phyloP scores from a whole-genome alignment of 2,797 vertebrate species.

The Saxicola maurus region DNA sequence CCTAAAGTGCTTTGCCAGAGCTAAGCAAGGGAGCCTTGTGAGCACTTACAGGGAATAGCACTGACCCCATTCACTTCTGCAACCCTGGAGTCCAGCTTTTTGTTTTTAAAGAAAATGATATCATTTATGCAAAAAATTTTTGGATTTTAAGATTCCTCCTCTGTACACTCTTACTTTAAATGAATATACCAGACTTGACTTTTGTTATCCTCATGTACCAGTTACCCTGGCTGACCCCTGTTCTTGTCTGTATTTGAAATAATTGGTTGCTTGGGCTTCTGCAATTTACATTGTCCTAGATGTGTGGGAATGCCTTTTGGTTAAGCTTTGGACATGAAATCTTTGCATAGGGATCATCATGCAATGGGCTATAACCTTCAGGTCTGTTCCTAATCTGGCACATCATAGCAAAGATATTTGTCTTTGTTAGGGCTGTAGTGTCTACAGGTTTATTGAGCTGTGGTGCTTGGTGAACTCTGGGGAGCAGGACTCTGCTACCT shows the following conservation, averaged over 20 bases:
- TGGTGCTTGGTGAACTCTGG: not conserved
- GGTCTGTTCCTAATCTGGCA: constrained; percentile 14
- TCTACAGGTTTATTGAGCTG: constrained; percentile 37
- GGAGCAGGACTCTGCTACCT: not conserved
- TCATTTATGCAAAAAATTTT: constrained; percentile 5
- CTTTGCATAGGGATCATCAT: not conserved
- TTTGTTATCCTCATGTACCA: not conserved
- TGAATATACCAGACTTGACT: not conserved
- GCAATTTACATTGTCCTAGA: not conserved
- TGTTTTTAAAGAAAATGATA: constrained; percentile 28
- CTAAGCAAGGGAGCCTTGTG: constrained; percentile 5
- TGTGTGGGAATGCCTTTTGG: constrained; percentile 4
- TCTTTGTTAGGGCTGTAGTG: not conserved
- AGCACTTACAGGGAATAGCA: constrained; percentile 34
- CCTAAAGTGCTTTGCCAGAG: constrained; percentile 41
- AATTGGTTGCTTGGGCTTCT: not conserved
- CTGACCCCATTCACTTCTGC: not conserved
- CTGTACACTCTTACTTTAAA: not conserved
- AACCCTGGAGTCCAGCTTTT: not conserved
- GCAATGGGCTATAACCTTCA: constrained; percentile 12
- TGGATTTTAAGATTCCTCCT: not conserved
- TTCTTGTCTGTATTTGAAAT: constrained; percentile 15
- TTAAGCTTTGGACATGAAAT: constrained; percentile 23
- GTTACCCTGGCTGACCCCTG: not conserved
- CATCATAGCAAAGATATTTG: constrained; percentile 9